These are phyloP conservation scores for Hyles vespertilio DNA, from an alignment of 1,140 invertebrate species.

Conservation along the genomic window DNA sequence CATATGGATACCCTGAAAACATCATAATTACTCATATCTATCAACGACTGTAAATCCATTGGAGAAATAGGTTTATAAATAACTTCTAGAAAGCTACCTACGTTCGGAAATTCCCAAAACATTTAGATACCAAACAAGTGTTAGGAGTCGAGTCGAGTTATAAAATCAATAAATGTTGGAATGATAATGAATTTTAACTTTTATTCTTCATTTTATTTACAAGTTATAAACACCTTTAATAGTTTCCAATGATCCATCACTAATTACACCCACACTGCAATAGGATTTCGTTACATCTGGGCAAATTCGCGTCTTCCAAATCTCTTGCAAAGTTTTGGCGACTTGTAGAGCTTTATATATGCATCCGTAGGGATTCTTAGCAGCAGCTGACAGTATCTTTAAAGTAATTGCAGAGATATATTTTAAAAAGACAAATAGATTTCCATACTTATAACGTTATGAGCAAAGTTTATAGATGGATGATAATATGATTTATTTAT, in stretches of 20 bases:
- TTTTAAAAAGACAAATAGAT: too few species aligned
- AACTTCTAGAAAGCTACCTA: too few species aligned
- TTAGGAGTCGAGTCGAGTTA: too few species aligned
- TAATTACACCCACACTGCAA: slow-evolving; percentile 54
- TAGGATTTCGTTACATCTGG: slow-evolving; percentile 30
- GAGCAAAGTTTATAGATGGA: too few species aligned
- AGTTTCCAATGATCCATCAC: slow-evolving; percentile 57
- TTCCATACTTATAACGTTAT: too few species aligned
- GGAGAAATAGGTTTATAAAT: too few species aligned
- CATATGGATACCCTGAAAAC: slow-evolving; percentile 41
- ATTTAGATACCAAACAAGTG: not conserved
- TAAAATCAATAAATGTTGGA: too few species aligned
- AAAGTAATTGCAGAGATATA: not conserved
- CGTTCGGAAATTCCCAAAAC: not conserved
- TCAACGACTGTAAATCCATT: too few species aligned
- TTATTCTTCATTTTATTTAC: not conserved
- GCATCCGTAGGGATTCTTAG: slow-evolving; percentile 55
- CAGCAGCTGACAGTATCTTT: slow-evolving; percentile 35
- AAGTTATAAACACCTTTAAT: slow-evolving; percentile 41
- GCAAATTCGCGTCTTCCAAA: slow-evolving; percentile 42
- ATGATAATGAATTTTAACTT: not conserved
- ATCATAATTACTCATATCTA: too few species aligned
- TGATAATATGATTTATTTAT: too few species aligned
- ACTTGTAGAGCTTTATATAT: slow-evolving; percentile 52
- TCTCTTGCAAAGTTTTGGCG: slow-evolving; percentile 43